A percentile compares a stretch with the other conserved stretches of the same genome.
phyloP scores from a whole-genome alignment of 2,113 vertebrate species.

The Nerophis ophidion region DNA sequence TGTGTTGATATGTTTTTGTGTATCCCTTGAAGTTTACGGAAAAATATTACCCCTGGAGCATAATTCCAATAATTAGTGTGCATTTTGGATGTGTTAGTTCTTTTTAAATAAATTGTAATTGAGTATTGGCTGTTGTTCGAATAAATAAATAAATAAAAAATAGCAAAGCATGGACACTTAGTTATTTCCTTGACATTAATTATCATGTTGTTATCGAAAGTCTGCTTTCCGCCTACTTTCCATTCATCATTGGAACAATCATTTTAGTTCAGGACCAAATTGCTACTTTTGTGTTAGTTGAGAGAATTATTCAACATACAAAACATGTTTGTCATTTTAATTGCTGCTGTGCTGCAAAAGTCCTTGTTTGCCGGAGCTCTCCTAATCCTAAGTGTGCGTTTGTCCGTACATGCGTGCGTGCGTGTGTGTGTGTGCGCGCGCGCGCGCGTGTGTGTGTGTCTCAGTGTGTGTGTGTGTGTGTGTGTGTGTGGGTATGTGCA shows the following conservation, averaged over 20 bases:
- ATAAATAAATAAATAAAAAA: neutral
- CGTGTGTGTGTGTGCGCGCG: slow-evolving; percentile 22
- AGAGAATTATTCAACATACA: slow-evolving; percentile 60
- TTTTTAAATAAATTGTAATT: too few relatives aligned
- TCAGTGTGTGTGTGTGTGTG: slow-evolving; percentile 19
- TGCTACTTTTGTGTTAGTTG: slow-evolving; percentile 68
- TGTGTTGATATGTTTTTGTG: too few relatives aligned
- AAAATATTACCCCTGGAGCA: too few relatives aligned
- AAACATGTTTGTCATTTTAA: slow-evolving; percentile 62
- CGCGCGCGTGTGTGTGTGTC: neutral
- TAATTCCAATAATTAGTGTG: too few relatives aligned
- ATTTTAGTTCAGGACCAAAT: slow-evolving; percentile 62
- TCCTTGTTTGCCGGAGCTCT: slow-evolving; percentile 23
- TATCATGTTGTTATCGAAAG: slow-evolving; percentile 56
- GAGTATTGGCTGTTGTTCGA: too few relatives aligned
- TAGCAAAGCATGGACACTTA: slow-evolving; percentile 7
- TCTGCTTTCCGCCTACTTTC: slow-evolving; percentile 47
- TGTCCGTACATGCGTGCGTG: slow-evolving; percentile 3
- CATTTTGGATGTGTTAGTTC: too few relatives aligned
- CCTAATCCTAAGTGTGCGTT: slow-evolving; percentile 14
- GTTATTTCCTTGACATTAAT: slow-evolving; percentile 59
- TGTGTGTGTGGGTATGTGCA: slow-evolving; percentile 26
- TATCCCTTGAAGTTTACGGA: too few relatives aligned
- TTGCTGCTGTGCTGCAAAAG: slow-evolving; percentile 53
- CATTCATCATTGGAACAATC: slow-evolving; percentile 50